Conservation (phyloP, 2,888 invertebrate species). For the Palloptera scutellata region DNA sequence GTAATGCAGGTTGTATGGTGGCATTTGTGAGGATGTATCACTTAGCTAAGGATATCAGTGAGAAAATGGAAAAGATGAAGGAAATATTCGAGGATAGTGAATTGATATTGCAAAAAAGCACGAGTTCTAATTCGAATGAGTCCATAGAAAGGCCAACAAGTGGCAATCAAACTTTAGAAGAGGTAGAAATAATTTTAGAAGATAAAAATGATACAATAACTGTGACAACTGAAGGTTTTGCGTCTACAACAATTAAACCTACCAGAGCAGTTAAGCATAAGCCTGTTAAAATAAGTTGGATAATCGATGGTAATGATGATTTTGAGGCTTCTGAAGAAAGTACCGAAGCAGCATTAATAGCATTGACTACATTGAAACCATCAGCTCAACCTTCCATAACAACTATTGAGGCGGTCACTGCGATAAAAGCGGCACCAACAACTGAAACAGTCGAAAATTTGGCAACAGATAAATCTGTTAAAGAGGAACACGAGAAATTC, state of each 20-base stretch:
- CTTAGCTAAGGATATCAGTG: slow-evolving; percentile 55
- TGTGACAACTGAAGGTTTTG: slow-evolving; percentile 15
- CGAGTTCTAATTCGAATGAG: slow-evolving; percentile 38
- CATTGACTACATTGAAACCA: background rate
- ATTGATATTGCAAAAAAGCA: slow-evolving; percentile 30
- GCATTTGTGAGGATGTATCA: slow-evolving; percentile 57
- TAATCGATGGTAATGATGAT: slow-evolving; percentile 29
- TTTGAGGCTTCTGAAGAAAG: background rate
- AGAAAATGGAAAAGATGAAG: slow-evolving; percentile 58
- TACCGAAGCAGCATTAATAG: slow-evolving; percentile 17
- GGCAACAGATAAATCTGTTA: too few relatives aligned
- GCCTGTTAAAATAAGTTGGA: slow-evolving; percentile 29
- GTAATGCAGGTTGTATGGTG: slow-evolving; percentile 52
- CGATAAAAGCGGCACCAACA: background rate
- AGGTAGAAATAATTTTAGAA: slow-evolving; percentile 26
- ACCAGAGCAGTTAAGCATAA: background rate
- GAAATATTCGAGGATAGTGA: slow-evolving; percentile 54
- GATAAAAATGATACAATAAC: slow-evolving; percentile 24
- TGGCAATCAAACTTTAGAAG: slow-evolving; percentile 31
- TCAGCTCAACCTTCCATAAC: too few relatives aligned
- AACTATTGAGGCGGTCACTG: too few relatives aligned
- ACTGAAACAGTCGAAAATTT: slow-evolving; percentile 8
- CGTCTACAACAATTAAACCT: background rate
- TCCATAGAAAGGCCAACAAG: slow-evolving; percentile 21
- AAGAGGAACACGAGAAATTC: too few relatives aligned